A percentile compares a stretch with the other conserved stretches of the same genome.
phyloP scores from a whole-genome alignment of 1,140 invertebrate genomes.

The Yoshiicerus persimilis region DNA sequence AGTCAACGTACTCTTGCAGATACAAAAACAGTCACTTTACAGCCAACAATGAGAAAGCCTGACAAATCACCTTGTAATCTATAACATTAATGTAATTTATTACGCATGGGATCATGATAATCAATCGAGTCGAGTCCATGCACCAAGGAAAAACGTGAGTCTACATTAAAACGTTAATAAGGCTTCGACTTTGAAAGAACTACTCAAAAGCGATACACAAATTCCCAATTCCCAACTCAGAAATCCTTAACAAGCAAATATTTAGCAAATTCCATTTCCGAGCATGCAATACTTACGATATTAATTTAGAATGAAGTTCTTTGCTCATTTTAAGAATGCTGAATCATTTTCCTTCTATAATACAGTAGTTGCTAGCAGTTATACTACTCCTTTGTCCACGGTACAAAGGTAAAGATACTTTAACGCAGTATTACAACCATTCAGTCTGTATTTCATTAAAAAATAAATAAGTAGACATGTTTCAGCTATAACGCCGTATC shows the following conservation, averaged over 20 bases:
- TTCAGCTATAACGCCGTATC: not conserved
- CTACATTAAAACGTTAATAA: not conserved
- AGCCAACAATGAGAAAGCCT: not conserved
- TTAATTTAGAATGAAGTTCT: no score
- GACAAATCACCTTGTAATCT: conserved; percentile 12
- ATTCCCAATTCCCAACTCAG: not conserved
- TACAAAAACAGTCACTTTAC: not conserved
- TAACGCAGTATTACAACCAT: not conserved
- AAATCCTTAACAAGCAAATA: not conserved
- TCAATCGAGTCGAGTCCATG: not conserved
- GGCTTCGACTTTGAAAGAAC: not conserved
- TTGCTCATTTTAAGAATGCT: not conserved
- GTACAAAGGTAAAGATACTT: not conserved
- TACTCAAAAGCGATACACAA: not conserved
- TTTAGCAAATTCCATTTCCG: not conserved
- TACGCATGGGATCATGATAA: not conserved
- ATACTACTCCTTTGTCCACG: not conserved
- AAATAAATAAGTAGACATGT: not conserved
- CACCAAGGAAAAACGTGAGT: not conserved
- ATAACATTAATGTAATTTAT: conserved; percentile 12
- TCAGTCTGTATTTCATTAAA: not conserved
- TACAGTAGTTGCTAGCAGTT: no score
- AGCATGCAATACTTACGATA: no score
- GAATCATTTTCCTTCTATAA: not conserved
- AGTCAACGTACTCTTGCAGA: not conserved